phyloP scores from a whole-genome alignment of 1,140 invertebrate species.

The Nymphalis io region DNA sequence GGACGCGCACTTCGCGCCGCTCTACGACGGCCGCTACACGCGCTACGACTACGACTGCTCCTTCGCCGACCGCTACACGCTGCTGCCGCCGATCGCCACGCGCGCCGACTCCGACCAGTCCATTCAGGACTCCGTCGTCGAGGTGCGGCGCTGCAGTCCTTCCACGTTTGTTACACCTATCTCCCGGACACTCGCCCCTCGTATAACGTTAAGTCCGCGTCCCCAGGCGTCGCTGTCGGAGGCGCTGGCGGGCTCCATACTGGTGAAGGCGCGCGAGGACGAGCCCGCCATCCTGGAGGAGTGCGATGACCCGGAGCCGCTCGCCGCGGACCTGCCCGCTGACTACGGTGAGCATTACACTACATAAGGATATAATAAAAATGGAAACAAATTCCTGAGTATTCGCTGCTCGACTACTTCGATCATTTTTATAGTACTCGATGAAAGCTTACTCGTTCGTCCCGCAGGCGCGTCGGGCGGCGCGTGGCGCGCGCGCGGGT shows the following conservation, averaged over 20 bases:
- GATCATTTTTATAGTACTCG: too few relatives aligned
- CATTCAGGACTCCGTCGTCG: constrained; percentile 31
- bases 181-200: neutral
- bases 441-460: fast-evolving
- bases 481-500: constrained; percentile 35
- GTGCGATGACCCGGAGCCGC: constrained; percentile 42
- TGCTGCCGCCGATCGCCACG: constrained; percentile 63
- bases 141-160: constrained; percentile 8
- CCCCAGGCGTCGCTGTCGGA: constrained; percentile 43
- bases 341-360: constrained; percentile 46
- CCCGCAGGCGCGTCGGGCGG: neutral
- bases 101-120: constrained; percentile 52
- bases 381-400: too few relatives aligned
- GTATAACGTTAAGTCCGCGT: too few relatives aligned
- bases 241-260: constrained; percentile 49
- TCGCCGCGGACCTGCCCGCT: constrained; percentile 43
- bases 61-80: constrained; percentile 57
- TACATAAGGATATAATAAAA: too few relatives aligned
- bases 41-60: constrained; percentile 58
- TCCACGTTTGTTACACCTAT: neutral
- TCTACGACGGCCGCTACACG: constrained; percentile 58
- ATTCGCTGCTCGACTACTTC: too few relatives aligned
- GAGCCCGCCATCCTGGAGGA: constrained; percentile 53
- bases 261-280: constrained; percentile 49
- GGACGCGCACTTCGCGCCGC: constrained; percentile 49